A percentile compares a stretch with the other conserved stretches of the same genome.
Evolutionary conservation across 2,888 invertebrate species (phyloP).

Genomic region (Drosophila tanythrix): DNA sequence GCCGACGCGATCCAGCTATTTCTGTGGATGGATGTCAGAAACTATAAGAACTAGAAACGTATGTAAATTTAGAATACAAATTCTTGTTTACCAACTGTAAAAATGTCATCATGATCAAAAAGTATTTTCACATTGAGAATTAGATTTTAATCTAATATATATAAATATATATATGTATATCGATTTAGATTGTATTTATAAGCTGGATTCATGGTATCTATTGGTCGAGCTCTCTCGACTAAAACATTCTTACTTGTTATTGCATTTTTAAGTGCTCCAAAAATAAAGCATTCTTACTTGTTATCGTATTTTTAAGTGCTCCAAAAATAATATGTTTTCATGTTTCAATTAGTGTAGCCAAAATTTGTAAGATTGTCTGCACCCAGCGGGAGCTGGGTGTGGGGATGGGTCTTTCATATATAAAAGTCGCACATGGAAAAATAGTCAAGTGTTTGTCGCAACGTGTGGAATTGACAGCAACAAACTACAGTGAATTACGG

Average conservation of each 20-base stretch:
- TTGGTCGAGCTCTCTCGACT: background rate
- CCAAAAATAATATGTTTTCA: constrained; percentile 50
- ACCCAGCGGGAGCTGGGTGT: constrained; percentile 49
- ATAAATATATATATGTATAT: too few relatives aligned
- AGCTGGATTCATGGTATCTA: background rate
- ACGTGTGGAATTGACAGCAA: constrained; percentile 10
- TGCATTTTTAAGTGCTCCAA: constrained; percentile 37
- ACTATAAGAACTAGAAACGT: background rate
- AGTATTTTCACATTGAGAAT: background rate
- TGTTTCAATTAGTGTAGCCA: constrained; percentile 58
- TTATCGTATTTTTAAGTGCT: constrained; percentile 47
- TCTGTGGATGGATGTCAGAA: background rate
- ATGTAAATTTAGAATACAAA: background rate
- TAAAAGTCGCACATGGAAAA: constrained; percentile 9
- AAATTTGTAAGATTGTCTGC: constrained; percentile 36
- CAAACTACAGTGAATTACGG: background rate
- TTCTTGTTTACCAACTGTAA: background rate
- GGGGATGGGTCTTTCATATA: constrained; percentile 31
- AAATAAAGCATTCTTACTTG: constrained; percentile 21
- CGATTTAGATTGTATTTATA: background rate
- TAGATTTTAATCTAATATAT: too few relatives aligned
- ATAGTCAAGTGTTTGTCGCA: constrained; percentile 17
- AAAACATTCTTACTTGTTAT: constrained; percentile 20
- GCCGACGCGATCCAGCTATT: background rate
- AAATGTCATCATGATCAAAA: background rate